Evolutionary conservation across 2,888 invertebrate genomes (phyloP).

Genomic region (Monoplex corrugatus): DNA sequence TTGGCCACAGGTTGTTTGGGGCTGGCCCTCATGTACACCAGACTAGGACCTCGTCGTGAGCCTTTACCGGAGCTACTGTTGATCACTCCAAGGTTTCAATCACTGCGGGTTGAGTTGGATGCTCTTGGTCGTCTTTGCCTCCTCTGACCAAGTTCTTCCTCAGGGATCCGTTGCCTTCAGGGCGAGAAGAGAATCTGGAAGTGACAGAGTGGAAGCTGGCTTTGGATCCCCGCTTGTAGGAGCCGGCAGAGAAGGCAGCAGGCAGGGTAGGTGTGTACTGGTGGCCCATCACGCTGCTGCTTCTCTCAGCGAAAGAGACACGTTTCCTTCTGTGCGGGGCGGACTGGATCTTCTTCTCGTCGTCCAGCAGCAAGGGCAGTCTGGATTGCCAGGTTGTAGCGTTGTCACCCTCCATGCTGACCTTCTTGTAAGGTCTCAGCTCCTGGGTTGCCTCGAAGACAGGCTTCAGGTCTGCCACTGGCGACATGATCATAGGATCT

Average conservation of each 20-base stretch:
- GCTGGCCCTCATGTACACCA: neutral
- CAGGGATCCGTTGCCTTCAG: neutral
- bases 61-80: neutral
- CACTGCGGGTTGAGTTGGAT: neutral
- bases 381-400: constrained; percentile 48
- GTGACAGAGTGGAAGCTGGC: neutral
- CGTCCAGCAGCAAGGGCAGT: neutral
- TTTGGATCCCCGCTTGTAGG: neutral
- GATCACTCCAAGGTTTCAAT: neutral
- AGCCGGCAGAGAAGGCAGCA: neutral
- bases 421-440: neutral
- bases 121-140: neutral
- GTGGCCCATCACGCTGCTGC: constrained; percentile 4
- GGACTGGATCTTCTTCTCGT: constrained; percentile 25
- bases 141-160: neutral
- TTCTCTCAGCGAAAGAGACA: constrained; percentile 25
- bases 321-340: neutral
- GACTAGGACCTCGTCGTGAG: neutral
- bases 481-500: neutral
- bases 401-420: neutral
- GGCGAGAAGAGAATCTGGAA: neutral
- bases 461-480: neutral
- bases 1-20: neutral
- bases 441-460: neutral
- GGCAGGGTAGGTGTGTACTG: neutral